phyloP scores from a whole-genome alignment of 2,888 invertebrate species.

The Apeira syringaria region DNA sequence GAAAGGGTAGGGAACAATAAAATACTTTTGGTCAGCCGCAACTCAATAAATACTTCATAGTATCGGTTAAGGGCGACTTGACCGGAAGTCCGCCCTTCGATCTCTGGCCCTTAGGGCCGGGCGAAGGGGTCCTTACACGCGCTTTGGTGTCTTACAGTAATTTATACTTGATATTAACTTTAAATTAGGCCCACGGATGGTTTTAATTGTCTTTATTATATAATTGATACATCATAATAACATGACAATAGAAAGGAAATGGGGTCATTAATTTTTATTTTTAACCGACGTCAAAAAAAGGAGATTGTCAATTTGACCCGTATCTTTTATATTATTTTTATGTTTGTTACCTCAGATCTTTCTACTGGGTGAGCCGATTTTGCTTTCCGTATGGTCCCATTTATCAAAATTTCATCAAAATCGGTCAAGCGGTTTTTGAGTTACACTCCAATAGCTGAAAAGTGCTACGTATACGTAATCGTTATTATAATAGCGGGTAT shows the following conservation, averaged over 20 bases:
- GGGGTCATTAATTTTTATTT: not conserved
- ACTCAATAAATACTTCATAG: conserved; percentile 83
- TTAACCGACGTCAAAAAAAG: too few relatives aligned
- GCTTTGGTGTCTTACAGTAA: conserved; percentile 53
- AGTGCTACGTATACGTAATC: too few relatives aligned
- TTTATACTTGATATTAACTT: conserved; percentile 44
- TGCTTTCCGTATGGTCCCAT: too few relatives aligned
- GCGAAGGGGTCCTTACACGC: conserved; percentile 43
- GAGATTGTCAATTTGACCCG: too few relatives aligned
- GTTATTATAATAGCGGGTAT: too few relatives aligned
- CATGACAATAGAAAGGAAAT: not conserved
- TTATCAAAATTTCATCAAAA: too few relatives aligned
- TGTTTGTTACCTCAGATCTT: too few relatives aligned
- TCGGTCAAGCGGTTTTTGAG: too few relatives aligned
- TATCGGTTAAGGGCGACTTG: conserved; percentile 75
- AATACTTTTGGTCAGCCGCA: conserved; percentile 79
- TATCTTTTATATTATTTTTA: too few relatives aligned
- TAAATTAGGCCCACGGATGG: conserved; percentile 38
- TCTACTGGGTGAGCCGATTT: too few relatives aligned
- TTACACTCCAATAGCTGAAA: too few relatives aligned
- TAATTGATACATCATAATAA: conserved; percentile 17
- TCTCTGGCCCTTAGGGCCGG: conserved; percentile 53
- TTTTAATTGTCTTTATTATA: conserved; percentile 29
- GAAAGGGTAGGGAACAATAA: conserved; percentile 76
- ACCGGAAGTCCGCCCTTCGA: conserved; percentile 77